Conservation (phyloP, 2,113 vertebrate species). For the Dolichotis patagonum region DNA sequence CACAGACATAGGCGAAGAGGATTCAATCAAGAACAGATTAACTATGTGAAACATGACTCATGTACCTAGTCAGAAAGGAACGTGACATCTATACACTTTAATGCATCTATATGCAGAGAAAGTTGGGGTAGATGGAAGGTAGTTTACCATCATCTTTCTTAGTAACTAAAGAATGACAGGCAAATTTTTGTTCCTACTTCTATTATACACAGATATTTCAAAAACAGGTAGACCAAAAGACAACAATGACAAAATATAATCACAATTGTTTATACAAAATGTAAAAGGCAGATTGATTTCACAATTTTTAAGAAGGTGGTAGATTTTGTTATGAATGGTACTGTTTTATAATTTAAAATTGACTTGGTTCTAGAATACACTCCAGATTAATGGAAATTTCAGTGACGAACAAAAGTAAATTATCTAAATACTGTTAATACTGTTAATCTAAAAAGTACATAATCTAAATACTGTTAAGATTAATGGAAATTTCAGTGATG, state of each 20-base stretch:
- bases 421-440: too few species aligned
- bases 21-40: not conserved
- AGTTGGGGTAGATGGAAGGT: not conserved
- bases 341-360: not conserved
- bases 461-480: too few species aligned
- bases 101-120: not conserved
- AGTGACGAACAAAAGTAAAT: not conserved
- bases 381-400: not conserved
- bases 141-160: not conserved
- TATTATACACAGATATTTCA: not conserved
- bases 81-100: not conserved
- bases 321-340: not conserved
- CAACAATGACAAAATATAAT: not conserved
- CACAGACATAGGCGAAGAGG: not conserved
- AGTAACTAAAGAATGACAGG: not conserved
- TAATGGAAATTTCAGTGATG: not conserved
- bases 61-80: not conserved
- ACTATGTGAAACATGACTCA: not conserved
- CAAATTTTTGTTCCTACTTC: not conserved
- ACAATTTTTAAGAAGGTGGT: not conserved
- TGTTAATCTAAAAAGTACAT: too few species aligned
- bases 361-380: not conserved
- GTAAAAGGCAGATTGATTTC: not conserved
- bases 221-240: not conserved
- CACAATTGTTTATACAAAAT: not conserved